These are phyloP conservation scores for Philopotamus ludificatus DNA, from an alignment of 1,140 invertebrate genomes.

Conservation along the genomic window DNA sequence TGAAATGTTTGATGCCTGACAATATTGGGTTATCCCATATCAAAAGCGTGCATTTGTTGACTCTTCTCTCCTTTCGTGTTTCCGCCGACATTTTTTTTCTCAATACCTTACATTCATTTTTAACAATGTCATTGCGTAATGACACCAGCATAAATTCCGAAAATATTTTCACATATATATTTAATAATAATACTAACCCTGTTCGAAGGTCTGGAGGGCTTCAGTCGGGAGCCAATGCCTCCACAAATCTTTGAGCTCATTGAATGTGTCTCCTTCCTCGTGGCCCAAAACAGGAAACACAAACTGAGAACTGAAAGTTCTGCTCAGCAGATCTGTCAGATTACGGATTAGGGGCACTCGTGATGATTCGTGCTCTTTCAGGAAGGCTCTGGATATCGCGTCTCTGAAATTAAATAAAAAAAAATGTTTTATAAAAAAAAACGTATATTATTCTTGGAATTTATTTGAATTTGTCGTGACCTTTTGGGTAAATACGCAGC, in stretches of 20 bases:
- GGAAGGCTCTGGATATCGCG: slow-evolving; percentile 48
- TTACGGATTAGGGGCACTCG: slow-evolving; percentile 63
- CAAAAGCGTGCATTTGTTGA: background rate
- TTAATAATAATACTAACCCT: slow-evolving; percentile 62
- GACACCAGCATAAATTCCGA: too few species aligned
- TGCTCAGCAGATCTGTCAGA: slow-evolving; percentile 73
- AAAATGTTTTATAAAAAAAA: slow-evolving; percentile 4
- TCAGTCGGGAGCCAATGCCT: slow-evolving; percentile 79
- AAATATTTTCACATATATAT: too few species aligned
- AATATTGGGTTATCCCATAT: slow-evolving; percentile 13
- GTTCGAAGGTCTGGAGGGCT: slow-evolving; percentile 74
- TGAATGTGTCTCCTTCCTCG: slow-evolving; percentile 56
- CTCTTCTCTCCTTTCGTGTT: background rate
- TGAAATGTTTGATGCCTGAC: slow-evolving; percentile 18
- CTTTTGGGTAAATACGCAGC: background rate
- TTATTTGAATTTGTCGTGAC: background rate
- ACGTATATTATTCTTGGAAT: background rate
- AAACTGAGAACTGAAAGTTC: slow-evolving; percentile 79
- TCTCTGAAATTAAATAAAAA: slow-evolving; percentile 46
- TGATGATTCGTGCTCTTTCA: slow-evolving; percentile 45
- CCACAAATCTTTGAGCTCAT: slow-evolving; percentile 73
- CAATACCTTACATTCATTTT: too few species aligned
- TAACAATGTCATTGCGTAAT: too few species aligned
- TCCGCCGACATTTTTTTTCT: too few species aligned
- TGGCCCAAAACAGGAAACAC: slow-evolving; percentile 83